Base-by-base conservation (phyloP, 1,140 invertebrate species). In the Bombyx mandarina region DNA sequence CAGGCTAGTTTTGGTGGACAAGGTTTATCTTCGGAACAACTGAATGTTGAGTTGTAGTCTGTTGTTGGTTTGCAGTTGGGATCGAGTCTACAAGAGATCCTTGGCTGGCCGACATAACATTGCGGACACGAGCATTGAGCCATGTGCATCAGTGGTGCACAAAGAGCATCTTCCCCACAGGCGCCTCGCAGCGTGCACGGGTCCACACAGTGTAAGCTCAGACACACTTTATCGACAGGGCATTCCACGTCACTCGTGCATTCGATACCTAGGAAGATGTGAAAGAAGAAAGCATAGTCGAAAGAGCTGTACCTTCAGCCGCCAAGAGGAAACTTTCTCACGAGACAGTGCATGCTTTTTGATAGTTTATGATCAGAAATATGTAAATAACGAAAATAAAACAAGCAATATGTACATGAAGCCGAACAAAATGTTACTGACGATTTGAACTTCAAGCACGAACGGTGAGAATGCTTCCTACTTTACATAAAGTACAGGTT, bases 231-330 rank as follows among this genome's bases (percentile, higher is more conserved):
- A 87, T 97, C 95, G 88, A 93, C 93, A 62, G 95, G 92, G 89
- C 96, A 98, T 88, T 97, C 95, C 89, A 91, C 90, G 91, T 97
- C 95, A 84, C 92, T 93, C 88, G 93, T 93, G 89, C 96, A 97
- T 92, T 96, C 93, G 90, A 93, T 93, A 90, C 95, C 94, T 95
- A 92, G 88, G 88, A 89, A 89, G 89, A 91, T 83, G 90, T 89
- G 88, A 91, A 90, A 91, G 89, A 91, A 91, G 90, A 92, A 92
- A 90, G 90, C 90, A 91, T 89, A 91, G 90, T 90, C 89, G 90
- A 92, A 90, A 92, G 91, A 92, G 92, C 91, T 89, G 90, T 92
- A 86, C 84, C 84, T 86, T 84, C 74, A 87, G 82, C 84, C 84
- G 79, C 79, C 78, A 91, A 92, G 92, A 92, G 91, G 91, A 92